Base-by-base conservation (phyloP, 2,113 vertebrate genomes). In the Himantopus leucocephalus region DNA sequence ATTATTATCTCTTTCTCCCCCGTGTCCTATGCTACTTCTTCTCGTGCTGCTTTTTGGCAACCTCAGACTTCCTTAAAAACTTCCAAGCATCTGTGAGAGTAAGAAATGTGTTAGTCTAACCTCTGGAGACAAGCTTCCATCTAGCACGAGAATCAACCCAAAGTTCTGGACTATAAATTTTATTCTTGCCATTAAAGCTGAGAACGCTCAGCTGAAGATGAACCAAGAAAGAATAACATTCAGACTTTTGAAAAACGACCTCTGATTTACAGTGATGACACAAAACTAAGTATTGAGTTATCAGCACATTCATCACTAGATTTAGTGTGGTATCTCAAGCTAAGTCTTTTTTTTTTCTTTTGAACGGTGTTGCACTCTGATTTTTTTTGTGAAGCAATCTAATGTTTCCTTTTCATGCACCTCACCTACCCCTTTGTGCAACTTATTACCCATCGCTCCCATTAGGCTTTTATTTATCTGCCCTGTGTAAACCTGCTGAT, bases 241-340 rank as follows among this genome's bases (percentile, higher is more conserved):
- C 30, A 75, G 92, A 81, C 72, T 91, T 92, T 39, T 89, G 90
- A 97, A 78, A 89, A 86, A 92, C 84, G 39, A 39, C 35, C 27
- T 91, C 74, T 95, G 94, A 92, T 96, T 94, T 94, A 94, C 95
- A 68, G 83, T 66, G 80, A 60, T 95, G 91, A 72, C 88, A 96
- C 64, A 86, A 92, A 93, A 47, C 64, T 24, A 72, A 96, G 83
- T 53, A 84, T 58, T 86, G 88, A 87, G 60, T 87, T 96, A 94
- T 60, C 92, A 91, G 79, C 43, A 84, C 88, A 92, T 96, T 80
- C 43, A 94, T 95, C 96, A 87, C 47, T 23, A 60, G 90, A 89
- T 94, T 91, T 92, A 92, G 72, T 67, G 76, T 68, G 35, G 39
- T 52, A 71, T 78, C 76, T 96, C 41, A 37, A 34, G 56, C 34